Evolutionary conservation across 2,113 vertebrate species (phyloP).

Genomic region (Furnarius figulus): DNA sequence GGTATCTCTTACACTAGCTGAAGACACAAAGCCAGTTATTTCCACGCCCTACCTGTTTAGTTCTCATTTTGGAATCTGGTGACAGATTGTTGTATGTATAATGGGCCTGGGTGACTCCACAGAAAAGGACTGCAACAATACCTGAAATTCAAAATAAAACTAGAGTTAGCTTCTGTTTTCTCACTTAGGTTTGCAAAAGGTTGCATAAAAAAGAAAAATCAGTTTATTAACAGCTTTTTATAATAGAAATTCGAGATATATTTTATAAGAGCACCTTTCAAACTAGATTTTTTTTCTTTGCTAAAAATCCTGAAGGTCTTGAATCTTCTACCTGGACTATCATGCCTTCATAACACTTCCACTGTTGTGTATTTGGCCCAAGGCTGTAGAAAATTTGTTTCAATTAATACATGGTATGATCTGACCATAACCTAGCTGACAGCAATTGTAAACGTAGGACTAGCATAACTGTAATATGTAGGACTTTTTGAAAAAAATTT

Average conservation of each 20-base stretch:
- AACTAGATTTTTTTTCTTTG: neutral
- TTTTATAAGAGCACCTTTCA: neutral
- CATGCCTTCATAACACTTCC: neutral
- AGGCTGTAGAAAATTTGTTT: neutral
- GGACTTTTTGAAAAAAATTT: neutral
- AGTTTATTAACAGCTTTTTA: neutral
- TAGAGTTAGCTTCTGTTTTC: neutral
- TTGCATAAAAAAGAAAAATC: neutral
- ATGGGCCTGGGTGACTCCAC: conserved; percentile 85
- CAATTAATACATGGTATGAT: neutral
- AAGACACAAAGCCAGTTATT: neutral
- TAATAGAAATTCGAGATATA: neutral
- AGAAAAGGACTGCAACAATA: conserved; percentile 87
- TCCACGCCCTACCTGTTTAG: conserved; percentile 79
- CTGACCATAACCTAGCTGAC: neutral
- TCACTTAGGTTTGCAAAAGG: neutral
- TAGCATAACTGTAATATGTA: neutral
- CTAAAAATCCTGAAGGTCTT: neutral
- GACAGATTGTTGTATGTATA: conserved; percentile 88
- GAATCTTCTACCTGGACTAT: neutral
- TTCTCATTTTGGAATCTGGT: conserved; percentile 78
- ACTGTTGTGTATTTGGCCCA: neutral
- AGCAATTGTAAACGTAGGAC: neutral
- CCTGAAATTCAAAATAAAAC: conserved; percentile 72
- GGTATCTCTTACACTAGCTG: neutral